Percentiles rank a stretch among this genome's conserved stretches.
Conservation (phyloP, 2,113 vertebrate species). For the Apteryx owenii region DNA sequence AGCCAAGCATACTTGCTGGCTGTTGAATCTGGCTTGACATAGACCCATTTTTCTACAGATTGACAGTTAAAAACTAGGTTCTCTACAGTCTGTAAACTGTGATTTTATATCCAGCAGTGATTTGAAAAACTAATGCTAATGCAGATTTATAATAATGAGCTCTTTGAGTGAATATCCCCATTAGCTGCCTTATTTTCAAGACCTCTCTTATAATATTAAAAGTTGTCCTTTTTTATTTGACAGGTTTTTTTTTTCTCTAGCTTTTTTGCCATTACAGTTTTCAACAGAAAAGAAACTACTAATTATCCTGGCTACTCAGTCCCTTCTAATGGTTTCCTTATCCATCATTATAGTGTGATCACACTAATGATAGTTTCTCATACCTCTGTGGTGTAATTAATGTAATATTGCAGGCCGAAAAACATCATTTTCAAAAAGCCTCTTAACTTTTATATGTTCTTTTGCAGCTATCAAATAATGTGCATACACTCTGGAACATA, state of each 20-base stretch:
- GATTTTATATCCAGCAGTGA: not conserved
- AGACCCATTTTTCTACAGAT: not conserved
- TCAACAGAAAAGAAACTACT: constrained; percentile 30
- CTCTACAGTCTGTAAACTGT: constrained; percentile 24
- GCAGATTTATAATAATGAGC: constrained; percentile 42
- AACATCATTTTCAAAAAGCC: constrained; percentile 34
- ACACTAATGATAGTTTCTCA: constrained; percentile 50
- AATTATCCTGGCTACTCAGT: constrained; percentile 44
- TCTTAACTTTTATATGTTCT: constrained; percentile 46
- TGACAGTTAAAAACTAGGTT: not conserved
- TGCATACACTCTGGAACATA: not conserved
- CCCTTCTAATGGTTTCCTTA: constrained; percentile 31
- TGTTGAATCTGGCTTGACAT: constrained; percentile 10
- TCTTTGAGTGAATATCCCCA: constrained; percentile 17
- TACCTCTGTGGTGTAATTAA: constrained; percentile 47
- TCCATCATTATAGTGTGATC: constrained; percentile 40
- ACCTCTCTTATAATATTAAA: constrained; percentile 8
- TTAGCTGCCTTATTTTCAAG: constrained; percentile 28
- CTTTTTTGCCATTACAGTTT: constrained; percentile 16
- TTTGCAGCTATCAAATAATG: constrained; percentile 11
- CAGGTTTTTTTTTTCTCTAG: not conserved
- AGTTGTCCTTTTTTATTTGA: not conserved
- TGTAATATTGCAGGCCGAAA: constrained; percentile 19
- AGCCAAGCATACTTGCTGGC: not conserved
- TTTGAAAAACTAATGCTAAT: constrained; percentile 43